Conservation (phyloP, 2,113 vertebrate species). For the Equus quagga region DNA sequence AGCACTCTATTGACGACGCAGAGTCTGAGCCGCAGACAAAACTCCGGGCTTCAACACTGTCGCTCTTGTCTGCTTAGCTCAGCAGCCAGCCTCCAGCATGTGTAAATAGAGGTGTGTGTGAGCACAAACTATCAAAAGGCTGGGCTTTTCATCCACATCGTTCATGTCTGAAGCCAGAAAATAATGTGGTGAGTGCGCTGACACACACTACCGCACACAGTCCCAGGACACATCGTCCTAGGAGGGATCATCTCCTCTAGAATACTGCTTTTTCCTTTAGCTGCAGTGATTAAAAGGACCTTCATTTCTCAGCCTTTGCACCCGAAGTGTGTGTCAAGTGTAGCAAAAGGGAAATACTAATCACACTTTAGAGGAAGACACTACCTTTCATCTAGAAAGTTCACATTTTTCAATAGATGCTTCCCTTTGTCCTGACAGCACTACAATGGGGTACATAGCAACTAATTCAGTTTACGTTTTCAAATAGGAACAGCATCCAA, state of each 20-base stretch:
- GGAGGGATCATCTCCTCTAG: background rate
- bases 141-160: background rate
- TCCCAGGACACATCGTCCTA: background rate
- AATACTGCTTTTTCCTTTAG: background rate
- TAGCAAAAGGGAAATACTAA: background rate
- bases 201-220: background rate
- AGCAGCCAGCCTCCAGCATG: background rate
- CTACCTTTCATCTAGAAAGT: background rate
- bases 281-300: background rate
- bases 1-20: background rate
- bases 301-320: background rate
- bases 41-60: background rate
- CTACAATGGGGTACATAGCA: background rate
- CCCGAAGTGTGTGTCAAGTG: background rate
- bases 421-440: background rate
- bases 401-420: background rate
- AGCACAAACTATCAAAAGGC: background rate
- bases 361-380: background rate
- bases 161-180: background rate
- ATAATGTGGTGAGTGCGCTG: fast-evolving
- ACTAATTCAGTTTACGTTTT: conserved; percentile 12
- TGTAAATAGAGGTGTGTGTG: background rate
- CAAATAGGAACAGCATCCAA: background rate
- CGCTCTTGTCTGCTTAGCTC: background rate
- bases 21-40: background rate